Conservation (phyloP, 1,140 invertebrate genomes). For the Glomeris maerens region DNA sequence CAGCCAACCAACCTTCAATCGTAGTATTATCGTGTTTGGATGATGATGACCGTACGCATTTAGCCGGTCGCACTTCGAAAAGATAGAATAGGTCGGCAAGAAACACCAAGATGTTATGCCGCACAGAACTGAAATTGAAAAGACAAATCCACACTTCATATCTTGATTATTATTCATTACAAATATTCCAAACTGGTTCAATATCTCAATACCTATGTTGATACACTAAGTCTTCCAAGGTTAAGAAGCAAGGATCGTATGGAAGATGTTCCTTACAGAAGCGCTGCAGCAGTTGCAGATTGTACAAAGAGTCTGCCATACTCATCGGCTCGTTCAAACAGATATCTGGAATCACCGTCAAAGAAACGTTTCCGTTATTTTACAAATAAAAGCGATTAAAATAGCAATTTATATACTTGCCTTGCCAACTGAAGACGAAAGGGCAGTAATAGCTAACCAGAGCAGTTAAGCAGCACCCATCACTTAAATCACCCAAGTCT, state of each 20-base stretch:
- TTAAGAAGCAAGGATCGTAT: constrained; percentile 83
- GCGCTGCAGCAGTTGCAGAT: constrained; percentile 72
- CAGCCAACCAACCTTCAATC: constrained; percentile 2
- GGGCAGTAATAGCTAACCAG: constrained; percentile 90
- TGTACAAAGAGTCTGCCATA: constrained; percentile 83
- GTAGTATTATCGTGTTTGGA: not conserved
- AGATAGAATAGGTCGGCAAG: constrained; percentile 91
- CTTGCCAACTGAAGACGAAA: constrained; percentile 57
- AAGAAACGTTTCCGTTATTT: not conserved
- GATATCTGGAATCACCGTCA: constrained; percentile 33
- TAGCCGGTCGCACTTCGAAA: constrained; percentile 81
- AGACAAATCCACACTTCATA: constrained; percentile 13
- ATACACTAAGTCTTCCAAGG: constrained; percentile 89
- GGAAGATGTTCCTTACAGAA: constrained; percentile 73
- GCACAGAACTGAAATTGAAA: constrained; percentile 55
- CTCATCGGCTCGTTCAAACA: constrained; percentile 35
- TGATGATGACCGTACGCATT: constrained; percentile 54
- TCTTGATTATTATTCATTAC: constrained; percentile 6
- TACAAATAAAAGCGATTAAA: not conserved
- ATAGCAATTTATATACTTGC: constrained; percentile 19
- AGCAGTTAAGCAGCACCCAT: constrained; percentile 77
- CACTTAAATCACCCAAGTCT: constrained; percentile 64
- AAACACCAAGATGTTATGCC: constrained; percentile 82
- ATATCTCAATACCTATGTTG: constrained; percentile 58
- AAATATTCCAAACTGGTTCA: not conserved